phyloP scores from a whole-genome alignment of 2,113 vertebrate species.

The Crotalus helleri region DNA sequence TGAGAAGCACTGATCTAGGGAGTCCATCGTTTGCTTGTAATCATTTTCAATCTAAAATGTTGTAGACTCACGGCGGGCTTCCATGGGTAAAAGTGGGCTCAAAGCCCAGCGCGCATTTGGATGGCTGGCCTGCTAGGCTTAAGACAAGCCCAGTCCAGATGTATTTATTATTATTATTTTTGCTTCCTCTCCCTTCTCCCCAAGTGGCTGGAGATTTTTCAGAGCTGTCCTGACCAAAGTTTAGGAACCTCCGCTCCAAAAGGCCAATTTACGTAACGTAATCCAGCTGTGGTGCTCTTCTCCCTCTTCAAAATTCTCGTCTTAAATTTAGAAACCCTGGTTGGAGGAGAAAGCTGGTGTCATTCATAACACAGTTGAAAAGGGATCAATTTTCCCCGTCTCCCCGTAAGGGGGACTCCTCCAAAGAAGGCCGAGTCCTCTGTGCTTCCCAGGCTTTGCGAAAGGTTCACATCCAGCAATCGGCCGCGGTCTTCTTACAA shows the following conservation, averaged over 20 bases:
- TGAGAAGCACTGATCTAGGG: not conserved
- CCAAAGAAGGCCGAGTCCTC: not conserved
- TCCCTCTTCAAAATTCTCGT: not conserved
- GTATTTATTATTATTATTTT: not conserved
- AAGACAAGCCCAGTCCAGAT: not conserved
- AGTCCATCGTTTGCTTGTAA: not conserved
- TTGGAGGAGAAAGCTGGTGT: not conserved
- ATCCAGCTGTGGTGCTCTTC: not conserved
- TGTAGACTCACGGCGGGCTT: not conserved
- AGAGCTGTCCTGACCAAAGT: not conserved
- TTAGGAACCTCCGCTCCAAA: not conserved
- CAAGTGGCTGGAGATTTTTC: not conserved
- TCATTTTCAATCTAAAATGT: not conserved
- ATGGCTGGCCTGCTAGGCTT: not conserved
- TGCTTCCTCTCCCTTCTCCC: fast-evolving
- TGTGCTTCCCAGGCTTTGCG: not conserved
- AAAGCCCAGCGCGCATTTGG: not conserved
- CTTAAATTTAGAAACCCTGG: not conserved
- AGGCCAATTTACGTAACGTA: not conserved
- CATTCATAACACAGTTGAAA: not conserved
- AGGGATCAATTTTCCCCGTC: not conserved
- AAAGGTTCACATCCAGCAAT: not conserved
- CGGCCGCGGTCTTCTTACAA: not conserved
- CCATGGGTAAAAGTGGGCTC: not conserved
- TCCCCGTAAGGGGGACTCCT: too few species aligned